Percentiles rank a stretch among this genome's conserved stretches.
Evolutionary conservation across 2,113 vertebrate genomes (phyloP).

Genomic region (Actenoides hombroni): DNA sequence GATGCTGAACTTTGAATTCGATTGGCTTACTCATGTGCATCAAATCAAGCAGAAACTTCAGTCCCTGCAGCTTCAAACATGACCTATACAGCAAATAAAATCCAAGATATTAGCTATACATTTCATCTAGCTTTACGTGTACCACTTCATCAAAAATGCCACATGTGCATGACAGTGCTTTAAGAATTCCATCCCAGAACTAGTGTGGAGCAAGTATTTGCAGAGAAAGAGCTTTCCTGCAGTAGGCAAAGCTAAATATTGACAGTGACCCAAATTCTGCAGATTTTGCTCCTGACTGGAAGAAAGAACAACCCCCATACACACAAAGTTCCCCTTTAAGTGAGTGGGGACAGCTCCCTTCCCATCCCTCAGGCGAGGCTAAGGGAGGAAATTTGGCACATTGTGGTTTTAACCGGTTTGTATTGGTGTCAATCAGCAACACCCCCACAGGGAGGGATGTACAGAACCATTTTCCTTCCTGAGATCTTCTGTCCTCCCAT

Average conservation of each 20-base stretch:
- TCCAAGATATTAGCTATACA: neutral
- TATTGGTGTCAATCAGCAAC: neutral
- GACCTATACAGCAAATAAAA: constrained; percentile 15
- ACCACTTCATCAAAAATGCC: neutral
- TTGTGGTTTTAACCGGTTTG: neutral
- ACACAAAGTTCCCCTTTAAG: neutral
- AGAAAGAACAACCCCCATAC: rapidly evolving
- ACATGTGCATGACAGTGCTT: rapidly evolving
- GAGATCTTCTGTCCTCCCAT: neutral
- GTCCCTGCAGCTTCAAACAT: constrained; percentile 36
- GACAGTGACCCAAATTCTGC: neutral
- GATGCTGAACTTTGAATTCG: constrained; percentile 57
- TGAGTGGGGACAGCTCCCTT: neutral
- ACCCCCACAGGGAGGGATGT: neutral
- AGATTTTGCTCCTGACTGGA: neutral
- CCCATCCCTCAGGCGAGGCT: neutral
- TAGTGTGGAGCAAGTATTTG: neutral
- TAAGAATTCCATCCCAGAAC: neutral
- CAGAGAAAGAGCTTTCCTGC: neutral
- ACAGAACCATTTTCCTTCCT: neutral
- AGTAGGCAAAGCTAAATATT: neutral
- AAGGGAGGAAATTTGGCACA: neutral
- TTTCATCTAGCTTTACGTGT: neutral
- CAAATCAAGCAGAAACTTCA: constrained; percentile 38
- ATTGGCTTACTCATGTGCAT: neutral